phyloP scores from a whole-genome alignment of 2,113 vertebrate species.

The Polypterus senegalus region DNA sequence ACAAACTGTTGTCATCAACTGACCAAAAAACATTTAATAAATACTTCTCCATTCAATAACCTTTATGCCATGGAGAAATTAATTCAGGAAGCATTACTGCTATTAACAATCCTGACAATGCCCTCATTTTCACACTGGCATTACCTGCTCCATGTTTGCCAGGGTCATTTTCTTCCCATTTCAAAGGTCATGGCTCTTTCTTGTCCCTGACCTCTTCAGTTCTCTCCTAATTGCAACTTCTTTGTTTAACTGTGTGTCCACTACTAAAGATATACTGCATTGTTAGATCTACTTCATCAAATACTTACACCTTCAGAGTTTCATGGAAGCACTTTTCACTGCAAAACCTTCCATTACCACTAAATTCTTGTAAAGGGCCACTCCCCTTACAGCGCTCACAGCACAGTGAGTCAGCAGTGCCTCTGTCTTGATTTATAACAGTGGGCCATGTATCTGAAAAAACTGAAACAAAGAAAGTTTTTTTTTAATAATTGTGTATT shows the following conservation, averaged over 20 bases:
- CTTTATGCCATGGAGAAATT: no score
- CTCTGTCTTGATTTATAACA: constrained; percentile 33
- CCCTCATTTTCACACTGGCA: no score
- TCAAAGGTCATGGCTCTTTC: no score
- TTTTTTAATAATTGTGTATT: no score
- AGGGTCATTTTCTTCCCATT: no score
- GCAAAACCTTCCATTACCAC: constrained; percentile 57
- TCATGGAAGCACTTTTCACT: constrained; percentile 62
- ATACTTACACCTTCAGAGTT: constrained; percentile 61
- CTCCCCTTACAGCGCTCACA: constrained; percentile 64
- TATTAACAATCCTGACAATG: no score
- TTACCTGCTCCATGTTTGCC: no score
- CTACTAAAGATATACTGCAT: constrained; percentile 9
- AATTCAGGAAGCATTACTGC: no score
- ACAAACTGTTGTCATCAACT: no score
- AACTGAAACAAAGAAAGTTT: constrained; percentile 31
- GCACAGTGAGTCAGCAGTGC: constrained; percentile 46
- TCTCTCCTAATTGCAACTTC: not conserved
- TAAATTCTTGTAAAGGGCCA: constrained; percentile 54
- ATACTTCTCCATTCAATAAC: no score
- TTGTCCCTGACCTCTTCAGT: no score
- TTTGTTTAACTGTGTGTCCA: constrained; percentile 13
- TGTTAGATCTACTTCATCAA: constrained; percentile 10
- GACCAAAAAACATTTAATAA: no score
- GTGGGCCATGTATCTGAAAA: constrained; percentile 36